Conservation (phyloP, 2,888 invertebrate genomes). For the Microctonus aethiopoides region DNA sequence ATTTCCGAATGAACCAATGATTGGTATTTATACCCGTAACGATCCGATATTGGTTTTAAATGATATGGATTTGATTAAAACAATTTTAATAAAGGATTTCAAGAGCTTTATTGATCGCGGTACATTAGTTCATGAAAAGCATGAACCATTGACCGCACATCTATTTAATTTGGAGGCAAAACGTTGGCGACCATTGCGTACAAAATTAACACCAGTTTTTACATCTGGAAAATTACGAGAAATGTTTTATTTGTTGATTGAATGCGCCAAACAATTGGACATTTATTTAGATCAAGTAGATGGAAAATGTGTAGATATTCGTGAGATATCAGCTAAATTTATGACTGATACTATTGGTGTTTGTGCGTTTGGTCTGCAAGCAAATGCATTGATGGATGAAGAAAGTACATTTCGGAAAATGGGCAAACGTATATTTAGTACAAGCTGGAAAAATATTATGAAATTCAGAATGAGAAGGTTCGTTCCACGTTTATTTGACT, state of each 20-base stretch:
- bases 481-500: constrained; percentile 44
- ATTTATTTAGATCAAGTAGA: constrained; percentile 19
- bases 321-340: constrained; percentile 62
- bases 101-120: constrained; percentile 39
- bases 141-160: constrained; percentile 60
- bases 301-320: constrained; percentile 49
- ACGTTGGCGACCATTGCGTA: constrained; percentile 67
- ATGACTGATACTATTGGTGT: constrained; percentile 68
- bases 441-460: constrained; percentile 27
- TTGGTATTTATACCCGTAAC: constrained; percentile 59
- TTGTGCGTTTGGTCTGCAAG: constrained; percentile 66
- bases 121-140: constrained; percentile 30
- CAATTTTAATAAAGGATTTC: constrained; percentile 40
- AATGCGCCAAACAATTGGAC: constrained; percentile 58
- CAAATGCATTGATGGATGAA: constrained; percentile 60
- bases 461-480: constrained; percentile 24
- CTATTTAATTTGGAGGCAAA: constrained; percentile 61
- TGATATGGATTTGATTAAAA: constrained; percentile 37
- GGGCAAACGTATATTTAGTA: constrained; percentile 55
- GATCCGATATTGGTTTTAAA: constrained; percentile 33
- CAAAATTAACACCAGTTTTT: constrained; percentile 67
- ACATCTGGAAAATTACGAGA: constrained; percentile 68
- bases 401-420: constrained; percentile 62
- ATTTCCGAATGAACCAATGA: constrained; percentile 43
- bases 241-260: constrained; percentile 66